A percentile compares a stretch with the other conserved stretches of the same genome.
phyloP scores from a whole-genome alignment of 2,888 invertebrate genomes.

The Pyrrhosoma nymphula region DNA sequence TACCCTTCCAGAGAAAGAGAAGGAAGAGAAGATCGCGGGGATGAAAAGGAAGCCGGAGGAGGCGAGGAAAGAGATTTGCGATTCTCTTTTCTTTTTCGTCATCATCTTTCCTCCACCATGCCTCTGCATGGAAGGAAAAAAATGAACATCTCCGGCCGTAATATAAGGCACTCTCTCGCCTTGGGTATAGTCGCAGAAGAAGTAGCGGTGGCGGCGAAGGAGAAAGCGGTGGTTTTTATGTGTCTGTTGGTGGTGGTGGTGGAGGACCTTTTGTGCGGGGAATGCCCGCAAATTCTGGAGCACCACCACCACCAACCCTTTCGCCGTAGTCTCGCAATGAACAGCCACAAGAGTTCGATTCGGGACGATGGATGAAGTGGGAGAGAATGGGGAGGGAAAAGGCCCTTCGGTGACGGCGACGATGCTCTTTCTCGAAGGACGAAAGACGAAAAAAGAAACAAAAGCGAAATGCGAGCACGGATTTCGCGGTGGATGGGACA shows the following conservation, averaged over 20 bases:
- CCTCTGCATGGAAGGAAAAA: neutral
- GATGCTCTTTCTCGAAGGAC: neutral
- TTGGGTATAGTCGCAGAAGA: neutral
- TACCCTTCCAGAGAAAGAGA: too few relatives aligned
- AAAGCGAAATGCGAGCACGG: neutral
- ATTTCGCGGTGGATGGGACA: neutral
- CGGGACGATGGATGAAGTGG: slow-evolving; percentile 5
- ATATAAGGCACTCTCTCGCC: slow-evolving; percentile 5
- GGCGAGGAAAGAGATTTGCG: neutral
- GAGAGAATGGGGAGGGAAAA: neutral
- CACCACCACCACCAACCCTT: neutral
- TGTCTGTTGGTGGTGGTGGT: neutral
- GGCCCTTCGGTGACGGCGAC: neutral
- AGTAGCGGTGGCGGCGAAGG: neutral
- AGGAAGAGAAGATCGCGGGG: neutral
- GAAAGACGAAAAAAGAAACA: neutral
- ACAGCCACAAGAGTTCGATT: neutral
- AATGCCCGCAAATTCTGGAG: neutral
- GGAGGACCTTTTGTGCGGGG: neutral
- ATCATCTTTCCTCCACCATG: neutral
- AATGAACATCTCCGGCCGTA: neutral
- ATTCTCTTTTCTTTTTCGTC: neutral
- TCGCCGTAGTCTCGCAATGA: neutral
- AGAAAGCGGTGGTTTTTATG: neutral
- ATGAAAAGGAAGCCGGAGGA: neutral